Base-by-base conservation (phyloP, 1,140 invertebrate genomes). In the Lucilia sericata region DNA sequence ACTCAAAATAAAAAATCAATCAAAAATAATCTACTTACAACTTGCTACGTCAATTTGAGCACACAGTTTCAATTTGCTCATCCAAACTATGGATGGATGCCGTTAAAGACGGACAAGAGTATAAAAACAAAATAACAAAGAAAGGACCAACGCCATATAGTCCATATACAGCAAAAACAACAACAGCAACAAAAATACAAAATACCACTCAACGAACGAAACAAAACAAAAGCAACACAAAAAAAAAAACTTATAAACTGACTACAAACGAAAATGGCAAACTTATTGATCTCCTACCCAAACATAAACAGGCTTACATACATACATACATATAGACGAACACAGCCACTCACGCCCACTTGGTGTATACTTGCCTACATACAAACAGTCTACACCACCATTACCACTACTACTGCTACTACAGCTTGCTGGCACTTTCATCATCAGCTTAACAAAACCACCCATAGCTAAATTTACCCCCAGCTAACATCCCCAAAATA, bases 1-100 rank as follows among this genome's bases (percentile, higher is more conserved):
- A 21, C 65, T 19, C 3, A 70, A 70, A 70, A 70, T n/a, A 75
- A 84, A 87, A 86, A 87, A 82, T 85, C 86, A 87, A 86, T 87
- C 84, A 86, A 86, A 85, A 82, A 85, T 87, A 87, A 87, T 86
- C 86, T 85, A 84, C 86, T 87, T 86, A 85, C 60, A 82, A 83
- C 78, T 74, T 51, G 30, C 82, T 65, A 65, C 83, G 42, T 70
- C 75, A 84, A 47, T 80, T 84, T 81, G 55, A 51, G 30, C 17
- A 70, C 13, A 60, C 76, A 80, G 76, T 80, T 80, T 80, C 76
- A 80, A 49, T 80, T 80, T 51, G 42, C 76, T 21, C 42, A 80
- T 70, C 21, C 65, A 19, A 70, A 30, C 25, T 30, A 30, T 10
- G 12, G 8, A 70, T 25, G 10, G n/a, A 70, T 19, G 65, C 19